A percentile compares a stretch with the other conserved stretches of the same genome.
These are phyloP conservation scores for Collichthys lucidus DNA, from an alignment of 2,113 vertebrate species.

Conservation along the genomic window DNA sequence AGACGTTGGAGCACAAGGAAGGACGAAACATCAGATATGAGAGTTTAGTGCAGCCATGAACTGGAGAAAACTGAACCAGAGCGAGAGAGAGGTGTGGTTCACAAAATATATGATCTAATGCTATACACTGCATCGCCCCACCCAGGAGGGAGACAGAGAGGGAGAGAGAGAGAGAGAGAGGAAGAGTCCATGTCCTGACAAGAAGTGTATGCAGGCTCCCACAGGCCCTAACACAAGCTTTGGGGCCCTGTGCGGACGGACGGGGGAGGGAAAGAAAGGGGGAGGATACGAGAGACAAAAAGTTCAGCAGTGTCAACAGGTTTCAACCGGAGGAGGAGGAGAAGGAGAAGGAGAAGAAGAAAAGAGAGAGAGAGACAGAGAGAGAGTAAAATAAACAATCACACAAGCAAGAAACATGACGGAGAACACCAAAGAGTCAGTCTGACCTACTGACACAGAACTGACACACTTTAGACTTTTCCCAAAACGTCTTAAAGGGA, in stretches of 20 bases:
- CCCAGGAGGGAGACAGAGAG: conserved; percentile 25
- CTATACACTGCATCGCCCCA: conserved; percentile 27
- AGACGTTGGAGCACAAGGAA: too few species aligned
- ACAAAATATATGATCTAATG: conserved; percentile 48
- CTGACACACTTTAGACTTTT: not conserved
- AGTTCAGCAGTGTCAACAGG: conserved; percentile 45
- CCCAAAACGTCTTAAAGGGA: not conserved
- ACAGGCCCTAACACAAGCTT: conserved; percentile 58
- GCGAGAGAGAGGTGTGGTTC: conserved; percentile 19
- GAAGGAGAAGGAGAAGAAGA: not conserved
- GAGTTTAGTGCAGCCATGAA: too few species aligned
- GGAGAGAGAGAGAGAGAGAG: conserved; percentile 1
- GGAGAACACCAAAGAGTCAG: conserved; percentile 2
- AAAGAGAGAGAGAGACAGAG: not conserved
- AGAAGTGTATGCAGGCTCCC: conserved; percentile 59
- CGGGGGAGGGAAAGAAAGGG: not conserved
- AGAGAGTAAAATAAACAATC: conserved; percentile 12
- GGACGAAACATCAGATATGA: too few species aligned
- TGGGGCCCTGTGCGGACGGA: not conserved
- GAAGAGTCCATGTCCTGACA: conserved; percentile 54
- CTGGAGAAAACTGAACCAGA: not conserved
- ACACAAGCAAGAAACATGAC: not conserved
- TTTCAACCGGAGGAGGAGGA: not conserved
- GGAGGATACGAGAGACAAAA: conserved; percentile 22
- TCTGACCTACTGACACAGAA: conserved; percentile 52